These are phyloP conservation scores for Trypoxylus dichotomus DNA, from an alignment of 1,140 invertebrate genomes.

Conservation along the genomic window DNA sequence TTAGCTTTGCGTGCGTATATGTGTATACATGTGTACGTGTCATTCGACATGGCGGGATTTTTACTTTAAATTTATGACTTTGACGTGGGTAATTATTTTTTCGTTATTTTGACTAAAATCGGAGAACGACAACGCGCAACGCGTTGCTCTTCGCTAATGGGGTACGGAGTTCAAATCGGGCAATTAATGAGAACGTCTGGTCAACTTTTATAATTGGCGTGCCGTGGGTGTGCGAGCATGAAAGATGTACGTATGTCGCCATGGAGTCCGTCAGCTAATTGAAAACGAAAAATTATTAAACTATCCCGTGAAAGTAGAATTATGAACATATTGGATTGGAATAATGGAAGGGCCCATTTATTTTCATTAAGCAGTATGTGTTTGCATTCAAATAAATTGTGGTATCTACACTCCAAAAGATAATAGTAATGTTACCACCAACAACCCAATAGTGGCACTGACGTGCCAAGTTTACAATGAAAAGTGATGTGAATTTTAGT, in stretches of 20 bases:
- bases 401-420: no score
- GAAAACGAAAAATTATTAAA: conserved; percentile 8
- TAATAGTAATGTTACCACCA: no score
- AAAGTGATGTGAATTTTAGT: no score
- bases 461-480: no score
- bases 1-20: no score
- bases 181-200: conserved; percentile 26
- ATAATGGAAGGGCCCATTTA: no score
- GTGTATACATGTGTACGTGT: not conserved
- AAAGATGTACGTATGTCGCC: not conserved
- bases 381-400: no score
- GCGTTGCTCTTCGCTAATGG: not conserved
- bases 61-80: conserved; percentile 35
- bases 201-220: conserved; percentile 19
- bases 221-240: not conserved
- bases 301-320: not conserved
- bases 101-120: conserved; percentile 29
- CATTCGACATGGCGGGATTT: conserved; percentile 26
- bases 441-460: no score
- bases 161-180: not conserved
- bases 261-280: not conserved
- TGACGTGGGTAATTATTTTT: conserved; percentile 41
- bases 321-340: not conserved
- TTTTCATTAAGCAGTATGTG: no score
- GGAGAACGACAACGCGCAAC: not conserved